Percentiles rank a stretch among this genome's conserved stretches.
Conservation (phyloP, 2,113 vertebrate genomes). For the Hemicordylus capensis region DNA sequence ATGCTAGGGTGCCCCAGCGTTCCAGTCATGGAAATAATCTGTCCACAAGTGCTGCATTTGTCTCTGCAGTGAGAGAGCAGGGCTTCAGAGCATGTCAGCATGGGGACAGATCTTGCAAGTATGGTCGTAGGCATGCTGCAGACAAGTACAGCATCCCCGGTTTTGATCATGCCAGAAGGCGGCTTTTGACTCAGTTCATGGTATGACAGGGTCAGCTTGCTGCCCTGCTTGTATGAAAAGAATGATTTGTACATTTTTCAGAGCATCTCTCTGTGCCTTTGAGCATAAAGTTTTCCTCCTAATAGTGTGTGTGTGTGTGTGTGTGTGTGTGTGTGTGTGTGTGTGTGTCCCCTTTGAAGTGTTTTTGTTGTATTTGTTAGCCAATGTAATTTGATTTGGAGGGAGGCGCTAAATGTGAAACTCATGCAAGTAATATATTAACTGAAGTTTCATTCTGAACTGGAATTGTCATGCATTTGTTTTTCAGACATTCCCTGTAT, state of each 20-base stretch:
- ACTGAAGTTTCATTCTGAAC: background rate
- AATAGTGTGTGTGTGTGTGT: background rate
- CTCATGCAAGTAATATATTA: background rate
- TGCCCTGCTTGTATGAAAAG: background rate
- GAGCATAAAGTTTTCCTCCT: background rate
- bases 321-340: background rate
- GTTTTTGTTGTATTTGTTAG: slow-evolving; percentile 20
- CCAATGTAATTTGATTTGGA: background rate
- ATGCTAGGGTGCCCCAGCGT: no score
- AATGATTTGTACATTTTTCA: background rate
- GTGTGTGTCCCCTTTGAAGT: slow-evolving; percentile 37
- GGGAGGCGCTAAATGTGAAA: background rate
- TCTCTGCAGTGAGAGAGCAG: no score
- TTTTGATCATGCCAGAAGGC: no score
- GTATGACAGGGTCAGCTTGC: background rate
- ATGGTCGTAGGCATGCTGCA: no score
- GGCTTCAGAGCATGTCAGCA: no score
- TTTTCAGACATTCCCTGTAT: slow-evolving; percentile 32
- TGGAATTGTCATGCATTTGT: slow-evolving; percentile 27
- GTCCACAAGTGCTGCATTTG: no score
- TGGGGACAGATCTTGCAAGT: no score
- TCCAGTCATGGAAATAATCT: no score
- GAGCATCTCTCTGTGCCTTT: background rate
- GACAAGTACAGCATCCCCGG: no score
- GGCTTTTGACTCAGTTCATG: slow-evolving; percentile 13